phyloP scores from a whole-genome alignment of 37 sponge, comb jelly and placozoan species.

The Chondrosia reniformis region DNA sequence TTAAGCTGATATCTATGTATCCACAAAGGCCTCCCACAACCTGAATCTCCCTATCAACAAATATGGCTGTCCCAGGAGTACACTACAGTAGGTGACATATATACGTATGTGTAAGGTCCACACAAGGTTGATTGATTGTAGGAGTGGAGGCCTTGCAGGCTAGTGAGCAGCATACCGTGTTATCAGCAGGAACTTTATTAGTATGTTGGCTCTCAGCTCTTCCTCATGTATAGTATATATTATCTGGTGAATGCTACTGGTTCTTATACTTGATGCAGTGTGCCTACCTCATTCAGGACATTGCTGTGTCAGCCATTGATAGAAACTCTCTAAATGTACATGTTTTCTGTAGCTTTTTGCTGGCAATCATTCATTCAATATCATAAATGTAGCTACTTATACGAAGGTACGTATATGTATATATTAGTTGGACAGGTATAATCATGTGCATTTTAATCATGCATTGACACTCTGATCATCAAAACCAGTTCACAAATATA shows the following conservation, averaged over 20 bases:
- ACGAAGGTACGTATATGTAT: too few species aligned
- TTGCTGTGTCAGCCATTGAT: too few species aligned
- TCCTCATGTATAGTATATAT: neutral
- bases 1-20: constrained; percentile 38
- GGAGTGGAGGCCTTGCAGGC: constrained; percentile 38
- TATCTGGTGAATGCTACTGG: neutral
- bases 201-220: neutral
- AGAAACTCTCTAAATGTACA: too few species aligned
- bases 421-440: too few species aligned
- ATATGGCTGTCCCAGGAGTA: neutral
- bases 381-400: too few species aligned
- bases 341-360: too few species aligned
- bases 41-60: constrained; percentile 54
- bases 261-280: constrained; percentile 26
- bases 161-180: constrained; percentile 43
- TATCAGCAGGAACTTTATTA: constrained; percentile 23
- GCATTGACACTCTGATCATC: too few species aligned
- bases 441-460: too few species aligned
- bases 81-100: neutral
- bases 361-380: too few species aligned
- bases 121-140: neutral
- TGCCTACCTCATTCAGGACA: neutral
- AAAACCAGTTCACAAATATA: too few species aligned
- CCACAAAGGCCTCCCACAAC: constrained; percentile 42
- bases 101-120: too few species aligned